A percentile compares a stretch with the other conserved stretches of the same genome.
phyloP scores from a whole-genome alignment of 2,113 vertebrate genomes.

The Acrocephalus kingi region DNA sequence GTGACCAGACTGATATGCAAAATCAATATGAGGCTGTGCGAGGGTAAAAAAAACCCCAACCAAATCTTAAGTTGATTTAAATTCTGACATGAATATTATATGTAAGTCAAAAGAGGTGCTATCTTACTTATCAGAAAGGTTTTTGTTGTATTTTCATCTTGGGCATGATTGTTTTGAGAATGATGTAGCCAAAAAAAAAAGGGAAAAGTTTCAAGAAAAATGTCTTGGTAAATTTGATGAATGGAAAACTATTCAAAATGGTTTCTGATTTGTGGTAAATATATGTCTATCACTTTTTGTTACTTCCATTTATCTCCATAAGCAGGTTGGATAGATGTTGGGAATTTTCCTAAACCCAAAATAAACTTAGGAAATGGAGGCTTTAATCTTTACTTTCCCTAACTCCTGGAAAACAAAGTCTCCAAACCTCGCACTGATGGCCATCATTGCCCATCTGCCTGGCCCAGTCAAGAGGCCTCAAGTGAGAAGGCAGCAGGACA shows the following conservation, averaged over 20 bases:
- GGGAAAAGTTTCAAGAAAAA: neutral
- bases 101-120: neutral
- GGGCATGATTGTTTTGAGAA: neutral
- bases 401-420: neutral
- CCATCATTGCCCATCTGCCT: neutral
- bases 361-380: neutral
- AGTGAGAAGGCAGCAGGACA: neutral
- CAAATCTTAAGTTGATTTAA: neutral
- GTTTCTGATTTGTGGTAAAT: neutral
- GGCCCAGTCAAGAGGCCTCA: accelerated
- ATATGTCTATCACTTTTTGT: neutral
- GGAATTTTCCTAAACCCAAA: neutral
- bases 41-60: neutral
- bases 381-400: neutral
- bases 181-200: neutral
- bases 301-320: neutral
- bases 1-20: neutral
- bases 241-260: neutral
- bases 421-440: accelerated
- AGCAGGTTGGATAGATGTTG: neutral
- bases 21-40: neutral
- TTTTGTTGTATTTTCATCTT: neutral
- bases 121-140: neutral
- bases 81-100: neutral
- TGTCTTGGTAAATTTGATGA: neutral